Conservation (phyloP, 2,888 invertebrate genomes). For the Tigriopus californicus region DNA sequence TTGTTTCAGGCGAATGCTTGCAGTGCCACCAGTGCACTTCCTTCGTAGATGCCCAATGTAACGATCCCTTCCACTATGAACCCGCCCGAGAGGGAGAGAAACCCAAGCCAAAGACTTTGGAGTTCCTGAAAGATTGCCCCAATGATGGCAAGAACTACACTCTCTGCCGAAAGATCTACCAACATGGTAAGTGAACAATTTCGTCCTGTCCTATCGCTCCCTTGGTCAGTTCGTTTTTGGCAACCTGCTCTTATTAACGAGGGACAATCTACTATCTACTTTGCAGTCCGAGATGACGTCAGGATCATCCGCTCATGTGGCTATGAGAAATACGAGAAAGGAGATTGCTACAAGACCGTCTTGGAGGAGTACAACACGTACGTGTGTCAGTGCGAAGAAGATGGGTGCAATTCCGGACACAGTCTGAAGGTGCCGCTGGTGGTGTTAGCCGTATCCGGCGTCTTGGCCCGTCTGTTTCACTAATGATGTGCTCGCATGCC, state of each 20-base stretch:
- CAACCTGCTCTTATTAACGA: background rate
- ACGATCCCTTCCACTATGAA: conserved; percentile 9
- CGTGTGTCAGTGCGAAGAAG: conserved; percentile 7
- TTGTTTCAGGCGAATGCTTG: background rate
- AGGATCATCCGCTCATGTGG: conserved; percentile 12
- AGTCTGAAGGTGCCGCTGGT: background rate
- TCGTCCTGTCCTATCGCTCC: background rate
- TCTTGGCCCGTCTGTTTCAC: background rate
- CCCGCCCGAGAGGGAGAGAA: background rate
- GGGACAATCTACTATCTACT: background rate
- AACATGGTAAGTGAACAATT: conserved; percentile 1
- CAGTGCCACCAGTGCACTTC: conserved; percentile 14
- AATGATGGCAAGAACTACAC: conserved; percentile 8
- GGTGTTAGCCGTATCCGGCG: background rate
- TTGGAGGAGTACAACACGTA: conserved; percentile 16
- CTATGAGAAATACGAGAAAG: conserved; percentile 4
- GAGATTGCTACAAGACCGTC: conserved; percentile 13
- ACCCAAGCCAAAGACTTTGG: background rate
- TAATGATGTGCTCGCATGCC: background rate
- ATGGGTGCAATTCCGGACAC: conserved; percentile 13
- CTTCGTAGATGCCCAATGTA: background rate
- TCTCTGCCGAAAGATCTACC: conserved; percentile 14
- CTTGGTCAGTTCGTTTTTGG: background rate
- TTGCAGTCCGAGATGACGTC: conserved; percentile 8
- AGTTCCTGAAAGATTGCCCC: conserved; percentile 2